phyloP scores from a whole-genome alignment of 2,113 vertebrate genomes.

The Uria aalge region DNA sequence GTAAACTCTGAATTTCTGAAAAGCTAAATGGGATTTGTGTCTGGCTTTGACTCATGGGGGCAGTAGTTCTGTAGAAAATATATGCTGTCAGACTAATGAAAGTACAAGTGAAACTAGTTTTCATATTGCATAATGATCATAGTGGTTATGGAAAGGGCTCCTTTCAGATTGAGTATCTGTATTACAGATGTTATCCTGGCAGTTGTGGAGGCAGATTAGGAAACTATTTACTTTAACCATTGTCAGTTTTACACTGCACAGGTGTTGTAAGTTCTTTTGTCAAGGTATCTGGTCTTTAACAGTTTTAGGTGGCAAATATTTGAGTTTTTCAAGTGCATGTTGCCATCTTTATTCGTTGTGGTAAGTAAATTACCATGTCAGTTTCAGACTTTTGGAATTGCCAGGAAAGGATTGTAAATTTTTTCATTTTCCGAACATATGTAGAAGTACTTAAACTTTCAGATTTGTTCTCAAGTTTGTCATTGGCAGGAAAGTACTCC shows the following conservation, averaged over 20 bases:
- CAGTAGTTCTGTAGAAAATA: conserved; percentile 10
- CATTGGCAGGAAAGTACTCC: not conserved
- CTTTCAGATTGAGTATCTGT: not conserved
- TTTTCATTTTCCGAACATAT: not conserved
- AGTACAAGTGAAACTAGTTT: not conserved
- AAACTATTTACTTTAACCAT: not conserved
- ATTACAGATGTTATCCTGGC: not conserved
- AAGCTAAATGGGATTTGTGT: not conserved
- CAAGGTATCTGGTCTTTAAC: not conserved
- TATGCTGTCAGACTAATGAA: not conserved
- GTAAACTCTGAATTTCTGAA: not conserved
- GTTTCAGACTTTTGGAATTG: not conserved
- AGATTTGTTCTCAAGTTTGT: not conserved
- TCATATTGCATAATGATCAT: not conserved
- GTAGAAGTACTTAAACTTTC: not conserved
- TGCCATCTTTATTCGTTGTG: not conserved
- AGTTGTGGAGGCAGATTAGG: not conserved
- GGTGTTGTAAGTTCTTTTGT: not conserved
- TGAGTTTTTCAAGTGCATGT: not conserved
- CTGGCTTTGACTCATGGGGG: conserved; percentile 11
- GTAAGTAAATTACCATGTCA: not conserved
- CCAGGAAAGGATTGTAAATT: not conserved
- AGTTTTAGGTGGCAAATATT: not conserved
- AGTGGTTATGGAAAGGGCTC: not conserved
- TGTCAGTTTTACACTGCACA: not conserved